Evolutionary conservation across 2,113 vertebrate species (phyloP).

Genomic region (Nesogale talazaci): DNA sequence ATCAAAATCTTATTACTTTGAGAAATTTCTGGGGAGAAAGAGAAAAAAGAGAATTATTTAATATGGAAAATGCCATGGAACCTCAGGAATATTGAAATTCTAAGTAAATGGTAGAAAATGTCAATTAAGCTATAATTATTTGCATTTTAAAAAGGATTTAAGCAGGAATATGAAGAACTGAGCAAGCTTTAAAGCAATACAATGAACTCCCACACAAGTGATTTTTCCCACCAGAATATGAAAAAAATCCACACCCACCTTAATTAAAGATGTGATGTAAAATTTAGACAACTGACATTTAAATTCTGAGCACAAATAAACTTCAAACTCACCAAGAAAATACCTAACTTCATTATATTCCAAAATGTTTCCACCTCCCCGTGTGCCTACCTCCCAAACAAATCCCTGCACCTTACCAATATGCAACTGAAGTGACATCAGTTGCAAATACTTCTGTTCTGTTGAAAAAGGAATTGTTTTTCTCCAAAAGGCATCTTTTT

Average conservation of each 20-base stretch:
- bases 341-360: not conserved
- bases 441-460: not conserved
- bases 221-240: conserved; percentile 3
- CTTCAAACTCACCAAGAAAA: conserved; percentile 1
- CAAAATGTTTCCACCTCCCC: too few species aligned
- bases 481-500: not conserved
- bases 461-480: not conserved
- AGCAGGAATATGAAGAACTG: conserved; percentile 5
- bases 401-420: not conserved
- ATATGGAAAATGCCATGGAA: not conserved
- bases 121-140: conserved; percentile 59
- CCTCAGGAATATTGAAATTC: conserved; percentile 3
- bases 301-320: conserved; percentile 20
- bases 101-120: conserved; percentile 29
- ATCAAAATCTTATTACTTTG: conserved; percentile 8
- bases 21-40: conserved; percentile 42
- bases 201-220: conserved; percentile 19
- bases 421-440: not conserved
- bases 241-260: not conserved
- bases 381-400: too few species aligned
- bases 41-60: not conserved
- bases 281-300: conserved; percentile 45
- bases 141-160: conserved; percentile 38
- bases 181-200: conserved; percentile 19
- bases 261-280: conserved; percentile 13